Evolutionary conservation across 1,140 invertebrate genomes (phyloP), one percentile per base, ranked within the genome.

Genomic region (Brachionus calyciflorus): DNA sequence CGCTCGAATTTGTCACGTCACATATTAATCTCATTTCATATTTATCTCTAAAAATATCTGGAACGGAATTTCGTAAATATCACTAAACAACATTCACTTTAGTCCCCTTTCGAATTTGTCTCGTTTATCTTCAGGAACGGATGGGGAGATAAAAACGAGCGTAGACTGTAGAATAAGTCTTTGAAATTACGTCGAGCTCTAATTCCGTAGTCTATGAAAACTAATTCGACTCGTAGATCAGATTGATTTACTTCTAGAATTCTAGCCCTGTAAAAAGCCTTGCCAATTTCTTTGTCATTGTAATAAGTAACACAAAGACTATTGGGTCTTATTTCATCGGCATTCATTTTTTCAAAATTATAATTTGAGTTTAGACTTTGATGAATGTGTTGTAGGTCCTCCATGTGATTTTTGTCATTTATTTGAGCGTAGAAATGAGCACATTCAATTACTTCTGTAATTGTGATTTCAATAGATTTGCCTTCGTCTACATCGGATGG

Each of bases 361-460:
- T 65, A 26, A 21, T 65, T 24, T 5, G 6, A 30, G 14, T 65
- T 65, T 12, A 65, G n/a, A n/a, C n/a, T n/a, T n/a, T n/a, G n/a
- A n/a, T n/a, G n/a, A n/a, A 24, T 10, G 40, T 24, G 21, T 65
- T 14, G 40, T 65, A 37, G 12, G 44, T 65, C 17, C 17, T 24
- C 17, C 21, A 10, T 41, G 37, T 10, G 26, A 37, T 44, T 41
- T 10, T 10, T 44, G 19, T n/a, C n/a, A 14, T 26, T 33, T 21
- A 73, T 33, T 55, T 55, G 69, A 28, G n/a, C 46, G 46, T 46
- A 73, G 24, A 73, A 73, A 37, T 73, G 44, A 51, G 24, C 69
- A 33, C 69, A 73, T 10, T 55, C 69, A 30, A 51, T 55, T 10
- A 51, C 46, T 12, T 73, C 28, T 10, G 69, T 73, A 12, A 73